Base-by-base conservation (phyloP, 2,888 invertebrate genomes). In the Drosophila kanekoi region DNA sequence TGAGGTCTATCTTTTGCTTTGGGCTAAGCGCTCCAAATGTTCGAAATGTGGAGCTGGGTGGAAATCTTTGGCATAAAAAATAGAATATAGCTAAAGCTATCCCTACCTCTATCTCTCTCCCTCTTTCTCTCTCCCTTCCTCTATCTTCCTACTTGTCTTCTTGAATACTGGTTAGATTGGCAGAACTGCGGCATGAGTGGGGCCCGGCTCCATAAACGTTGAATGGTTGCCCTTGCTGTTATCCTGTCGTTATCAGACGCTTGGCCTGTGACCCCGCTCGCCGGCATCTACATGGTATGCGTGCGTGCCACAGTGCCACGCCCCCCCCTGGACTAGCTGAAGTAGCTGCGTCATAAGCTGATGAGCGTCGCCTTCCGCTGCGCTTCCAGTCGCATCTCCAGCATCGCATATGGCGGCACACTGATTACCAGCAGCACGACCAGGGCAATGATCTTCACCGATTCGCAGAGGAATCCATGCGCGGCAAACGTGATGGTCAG, bases 401-500 rank as follows among this genome's bases (percentile, higher is more conserved):
- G 69, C 83, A 91, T 89, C 18, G 92, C 91, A 79, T 93, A 92
- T 0, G 93, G 92, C 28, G 92, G 90, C 45, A 92, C 91, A 66
- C 91, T 90, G 38, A 93, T 81, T 33, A 93, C 91, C 18, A 92
- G 72, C 28, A 92, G 88, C 14, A 92, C 90, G 32, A 92, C 91
- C 65, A 92, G 69, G 0, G 90, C 90, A 16, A 92, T 87, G 13
- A 92, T 92, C 80, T 92, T 92, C 8, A 91, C 81, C 53, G 92
- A 92, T 56, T 92, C 92, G 66, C 96, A 96, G 45, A 96, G 92
- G 52, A 94, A 90, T 56, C 94, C 94, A 40, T 95, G 94, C 44
- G 95, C 94, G 0, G 93, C 93, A 83, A 95, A 95, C 9, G 95
- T 95, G 0, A 95, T 89, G 9, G 95, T 94, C 64, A 95, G 90